Percentiles rank a stretch among this genome's conserved stretches.
Evolutionary conservation across 2,797 vertebrate species (phyloP).

Genomic region (Fratercula arctica): DNA sequence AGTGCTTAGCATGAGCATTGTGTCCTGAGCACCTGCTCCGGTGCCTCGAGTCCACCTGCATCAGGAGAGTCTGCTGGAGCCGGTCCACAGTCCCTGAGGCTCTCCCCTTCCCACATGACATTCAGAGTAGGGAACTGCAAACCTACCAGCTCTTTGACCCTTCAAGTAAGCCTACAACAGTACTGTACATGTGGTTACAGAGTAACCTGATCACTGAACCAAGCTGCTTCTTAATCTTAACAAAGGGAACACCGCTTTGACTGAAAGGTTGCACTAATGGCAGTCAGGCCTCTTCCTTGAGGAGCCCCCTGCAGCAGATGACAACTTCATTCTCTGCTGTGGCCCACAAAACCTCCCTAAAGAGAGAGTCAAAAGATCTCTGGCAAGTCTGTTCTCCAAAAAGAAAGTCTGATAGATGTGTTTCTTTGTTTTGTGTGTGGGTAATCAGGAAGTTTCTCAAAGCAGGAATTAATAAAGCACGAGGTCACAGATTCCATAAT

Average conservation of each 20-base stretch:
- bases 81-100: not conserved
- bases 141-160: conserved; percentile 8
- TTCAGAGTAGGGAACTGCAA: not conserved
- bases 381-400: not conserved
- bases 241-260: not conserved
- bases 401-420: not conserved
- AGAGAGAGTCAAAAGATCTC: not conserved
- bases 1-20: not conserved
- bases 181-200: conserved; percentile 44
- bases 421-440: not conserved
- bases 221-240: conserved; percentile 15
- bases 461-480: not conserved
- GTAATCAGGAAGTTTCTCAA: not conserved
- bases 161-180: not conserved
- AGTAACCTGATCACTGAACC: conserved; percentile 58
- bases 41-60: not conserved
- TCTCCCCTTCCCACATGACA: not conserved
- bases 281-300: not conserved
- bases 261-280: not conserved
- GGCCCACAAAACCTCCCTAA: not conserved
- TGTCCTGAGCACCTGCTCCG: not conserved
- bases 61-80: not conserved
- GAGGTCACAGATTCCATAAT: not conserved
- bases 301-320: not conserved
- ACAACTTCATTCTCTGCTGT: not conserved